Evolutionary conservation across 2,113 vertebrate genomes (phyloP), one percentile per base, ranked within the genome.

Genomic region (Hemiprocne comata): DNA sequence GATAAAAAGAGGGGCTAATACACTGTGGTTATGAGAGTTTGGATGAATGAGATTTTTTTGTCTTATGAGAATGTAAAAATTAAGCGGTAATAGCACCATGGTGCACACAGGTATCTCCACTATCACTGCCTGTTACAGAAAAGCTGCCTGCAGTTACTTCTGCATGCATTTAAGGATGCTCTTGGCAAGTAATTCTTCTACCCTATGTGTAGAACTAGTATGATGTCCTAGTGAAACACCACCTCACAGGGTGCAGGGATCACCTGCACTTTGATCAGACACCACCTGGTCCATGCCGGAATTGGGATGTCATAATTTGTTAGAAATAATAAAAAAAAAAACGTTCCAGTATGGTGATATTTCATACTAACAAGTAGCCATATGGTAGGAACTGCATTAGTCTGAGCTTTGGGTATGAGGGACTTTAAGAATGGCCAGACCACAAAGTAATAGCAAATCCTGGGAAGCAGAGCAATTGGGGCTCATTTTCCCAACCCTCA

Each of bases 1-100:
- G 74, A 67, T 21, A 48, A 71, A 44, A 58, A 40, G 31, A 85
- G 13, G 28, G 33, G 11, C 38, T 65, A 44, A 86, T 18, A 55
- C 23, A 31, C 10, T 54, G 21, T 44, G 50, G 31, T 58, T 33
- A 57, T 17, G 13, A 34, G 17, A 46, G n/a, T 51, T 29, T 36
- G 23, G n/a, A 57, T 25, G 38, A 84, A 69, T 10, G 14, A 76
- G n/a, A 51, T n/a, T n/a, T n/a, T 86, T 83, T 55, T 76, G 44
- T 23, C 67, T 26, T 36, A 10, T 4, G 8, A 65, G 29, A 76
- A 65, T 38, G 17, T 42, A 51, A 86, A 91, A 89, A 81, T 13
- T 29, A 81, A 75, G 8, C n/a, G 26, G 0, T 1, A 33, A 15
- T 23, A 53, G 42, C 33, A 65, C 16, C 1, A 0, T 11, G 36